phyloP scores from a whole-genome alignment of 2,113 vertebrate genomes.

The Myanophis thanlyinensis region DNA sequence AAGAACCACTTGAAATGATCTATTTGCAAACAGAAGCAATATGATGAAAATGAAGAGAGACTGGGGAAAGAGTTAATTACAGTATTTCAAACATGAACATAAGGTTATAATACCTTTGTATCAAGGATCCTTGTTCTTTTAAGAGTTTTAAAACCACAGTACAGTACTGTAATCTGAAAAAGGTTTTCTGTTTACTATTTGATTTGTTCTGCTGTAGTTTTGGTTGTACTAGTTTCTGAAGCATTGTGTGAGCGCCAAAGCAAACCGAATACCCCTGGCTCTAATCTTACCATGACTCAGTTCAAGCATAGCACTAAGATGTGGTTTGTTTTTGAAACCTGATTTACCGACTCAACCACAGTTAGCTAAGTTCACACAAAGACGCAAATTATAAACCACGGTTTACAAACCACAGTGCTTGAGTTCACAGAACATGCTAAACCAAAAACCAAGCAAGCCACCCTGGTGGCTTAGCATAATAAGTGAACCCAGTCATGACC shows the following conservation, averaged over 20 bases:
- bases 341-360: not conserved
- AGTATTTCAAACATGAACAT: not conserved
- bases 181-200: not conserved
- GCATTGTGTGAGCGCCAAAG: not conserved
- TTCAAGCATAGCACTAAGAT: not conserved
- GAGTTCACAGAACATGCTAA: not conserved
- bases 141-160: not conserved
- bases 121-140: not conserved
- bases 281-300: not conserved
- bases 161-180: not conserved
- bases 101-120: not conserved
- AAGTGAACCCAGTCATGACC: not conserved
- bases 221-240: not conserved
- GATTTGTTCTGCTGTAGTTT: not conserved
- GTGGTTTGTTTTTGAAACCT: not conserved
- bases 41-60: not conserved
- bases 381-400: not conserved
- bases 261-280: not conserved
- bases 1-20: not conserved
- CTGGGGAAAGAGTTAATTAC: not conserved
- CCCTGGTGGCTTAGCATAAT: not conserved
- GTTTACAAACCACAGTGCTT: not conserved
- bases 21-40: not conserved
- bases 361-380: not conserved
- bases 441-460: not conserved